These are phyloP conservation scores for Diplolepis rosae DNA, from an alignment of 2,888 invertebrate species.

Conservation along the genomic window DNA sequence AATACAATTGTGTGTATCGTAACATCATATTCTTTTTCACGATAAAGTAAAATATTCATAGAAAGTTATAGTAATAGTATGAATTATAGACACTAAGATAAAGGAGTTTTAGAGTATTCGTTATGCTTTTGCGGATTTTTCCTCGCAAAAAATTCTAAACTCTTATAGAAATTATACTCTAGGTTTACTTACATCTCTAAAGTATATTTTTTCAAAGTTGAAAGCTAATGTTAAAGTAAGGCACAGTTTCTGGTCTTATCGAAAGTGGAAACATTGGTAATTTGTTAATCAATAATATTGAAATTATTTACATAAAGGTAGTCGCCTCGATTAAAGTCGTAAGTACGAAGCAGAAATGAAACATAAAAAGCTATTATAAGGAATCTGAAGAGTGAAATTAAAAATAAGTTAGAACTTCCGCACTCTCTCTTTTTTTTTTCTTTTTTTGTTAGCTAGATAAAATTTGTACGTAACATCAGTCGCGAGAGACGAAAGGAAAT, in stretches of 20 bases:
- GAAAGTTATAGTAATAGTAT: conserved; percentile 22
- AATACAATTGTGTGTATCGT: conserved; percentile 58
- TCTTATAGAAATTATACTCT: not conserved
- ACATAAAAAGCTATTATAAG: not conserved
- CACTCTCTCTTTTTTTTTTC: not conserved
- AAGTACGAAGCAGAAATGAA: not conserved
- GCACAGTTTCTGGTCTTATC: conserved; percentile 4
- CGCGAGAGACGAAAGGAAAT: not conserved
- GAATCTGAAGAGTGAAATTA: not conserved
- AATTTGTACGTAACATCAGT: not conserved
- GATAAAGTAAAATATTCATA: conserved; percentile 22
- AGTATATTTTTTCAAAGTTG: not conserved
- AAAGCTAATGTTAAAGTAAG: not conserved
- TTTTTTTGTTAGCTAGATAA: not conserved
- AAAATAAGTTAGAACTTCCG: not conserved
- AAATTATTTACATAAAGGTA: not conserved
- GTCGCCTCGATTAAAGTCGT: not conserved
- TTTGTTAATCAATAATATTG: not conserved
- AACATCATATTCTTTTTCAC: not conserved
- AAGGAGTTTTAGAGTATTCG: conserved; percentile 2
- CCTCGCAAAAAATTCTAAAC: not conserved
- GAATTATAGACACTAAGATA: conserved; percentile 1
- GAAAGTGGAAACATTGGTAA: not conserved
- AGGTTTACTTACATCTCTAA: not conserved
- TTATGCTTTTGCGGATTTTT: not conserved